Evolutionary conservation across 2,113 vertebrate genomes (phyloP).

Genomic region (Lepisosteus oculatus): DNA sequence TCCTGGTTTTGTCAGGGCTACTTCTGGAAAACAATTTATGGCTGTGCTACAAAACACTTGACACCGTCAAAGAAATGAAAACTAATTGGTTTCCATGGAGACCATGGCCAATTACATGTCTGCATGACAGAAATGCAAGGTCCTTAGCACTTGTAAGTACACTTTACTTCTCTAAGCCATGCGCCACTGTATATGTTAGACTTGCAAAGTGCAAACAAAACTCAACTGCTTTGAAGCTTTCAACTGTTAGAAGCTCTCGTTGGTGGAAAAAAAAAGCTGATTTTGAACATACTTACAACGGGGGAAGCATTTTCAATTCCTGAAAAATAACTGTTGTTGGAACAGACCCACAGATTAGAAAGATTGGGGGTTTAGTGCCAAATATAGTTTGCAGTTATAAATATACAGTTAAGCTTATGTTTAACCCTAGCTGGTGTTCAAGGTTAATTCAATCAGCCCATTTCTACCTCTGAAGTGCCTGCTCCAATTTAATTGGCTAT

Average conservation of each 20-base stretch:
- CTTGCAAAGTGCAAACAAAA: too few relatives aligned
- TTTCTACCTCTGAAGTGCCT: slow-evolving; percentile 70
- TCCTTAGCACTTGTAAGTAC: slow-evolving; percentile 63
- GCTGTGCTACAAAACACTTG: slow-evolving; percentile 35
- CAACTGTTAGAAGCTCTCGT: slow-evolving; percentile 14
- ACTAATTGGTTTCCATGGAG: slow-evolving; percentile 73
- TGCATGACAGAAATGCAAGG: slow-evolving; percentile 62
- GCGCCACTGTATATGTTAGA: slow-evolving; percentile 5
- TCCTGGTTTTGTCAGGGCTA: slow-evolving; percentile 45
- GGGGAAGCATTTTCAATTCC: not conserved
- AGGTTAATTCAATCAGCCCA: slow-evolving; percentile 79
- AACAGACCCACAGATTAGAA: not conserved
- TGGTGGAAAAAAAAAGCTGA: not conserved
- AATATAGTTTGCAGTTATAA: slow-evolving; percentile 51
- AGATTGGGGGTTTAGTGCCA: slow-evolving; percentile 29
- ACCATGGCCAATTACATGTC: slow-evolving; percentile 42
- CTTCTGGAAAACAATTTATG: slow-evolving; percentile 62
- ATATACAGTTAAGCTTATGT: slow-evolving; percentile 64
- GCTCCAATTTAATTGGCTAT: slow-evolving; percentile 80
- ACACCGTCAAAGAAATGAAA: slow-evolving; percentile 63
- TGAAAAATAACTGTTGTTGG: not conserved
- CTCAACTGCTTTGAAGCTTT: slow-evolving; percentile 26
- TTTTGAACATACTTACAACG: too few relatives aligned
- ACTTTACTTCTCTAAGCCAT: slow-evolving; percentile 28
- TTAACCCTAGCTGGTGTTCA: slow-evolving; percentile 71